Conservation (phyloP, 2,888 invertebrate genomes). For the Stenotaenia linearis region DNA sequence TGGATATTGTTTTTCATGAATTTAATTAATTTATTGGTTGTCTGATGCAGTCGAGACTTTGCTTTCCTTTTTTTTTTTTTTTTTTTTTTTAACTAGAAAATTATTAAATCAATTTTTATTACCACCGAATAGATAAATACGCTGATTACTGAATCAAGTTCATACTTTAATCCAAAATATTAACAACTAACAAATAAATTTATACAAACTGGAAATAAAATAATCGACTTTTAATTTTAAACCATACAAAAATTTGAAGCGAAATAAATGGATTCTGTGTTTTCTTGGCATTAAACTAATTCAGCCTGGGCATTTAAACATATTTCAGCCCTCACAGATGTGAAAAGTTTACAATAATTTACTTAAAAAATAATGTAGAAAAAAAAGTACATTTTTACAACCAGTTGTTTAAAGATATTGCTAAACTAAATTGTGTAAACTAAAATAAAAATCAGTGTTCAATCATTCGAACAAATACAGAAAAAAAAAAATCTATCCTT, state of each 20-base stretch:
- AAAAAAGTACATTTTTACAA: not conserved
- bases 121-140: too few relatives aligned
- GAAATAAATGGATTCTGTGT: not conserved
- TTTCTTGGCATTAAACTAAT: not conserved
- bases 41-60: too few relatives aligned
- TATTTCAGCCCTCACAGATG: not conserved
- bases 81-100: too few relatives aligned
- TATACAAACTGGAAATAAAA: not conserved
- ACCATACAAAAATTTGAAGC: not conserved
- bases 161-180: not conserved
- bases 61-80: too few relatives aligned
- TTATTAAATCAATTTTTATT: too few relatives aligned
- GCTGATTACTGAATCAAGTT: too few relatives aligned
- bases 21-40: too few relatives aligned
- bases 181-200: not conserved
- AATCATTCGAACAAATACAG: not conserved
- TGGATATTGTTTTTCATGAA: too few relatives aligned
- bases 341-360: not conserved
- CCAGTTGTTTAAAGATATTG: not conserved
- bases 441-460: not conserved
- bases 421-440: not conserved
- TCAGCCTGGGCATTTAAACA: not conserved
- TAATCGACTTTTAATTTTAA: not conserved
- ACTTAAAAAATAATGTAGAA: not conserved
- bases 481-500: not conserved